These are phyloP conservation scores for Leptopilina clavipes DNA, from an alignment of 1,140 invertebrate species.

Conservation along the genomic window DNA sequence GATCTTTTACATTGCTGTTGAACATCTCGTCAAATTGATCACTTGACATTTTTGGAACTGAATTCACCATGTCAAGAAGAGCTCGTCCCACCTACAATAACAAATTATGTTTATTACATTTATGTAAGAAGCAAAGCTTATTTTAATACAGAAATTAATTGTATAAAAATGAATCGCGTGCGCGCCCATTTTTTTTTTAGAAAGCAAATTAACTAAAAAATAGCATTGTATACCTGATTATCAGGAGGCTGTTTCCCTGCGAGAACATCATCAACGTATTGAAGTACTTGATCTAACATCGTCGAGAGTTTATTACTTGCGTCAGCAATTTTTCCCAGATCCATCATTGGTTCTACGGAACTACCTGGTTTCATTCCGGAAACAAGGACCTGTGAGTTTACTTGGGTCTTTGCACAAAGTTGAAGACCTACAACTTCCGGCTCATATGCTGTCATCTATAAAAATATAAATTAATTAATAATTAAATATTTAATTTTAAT, in stretches of 20 bases:
- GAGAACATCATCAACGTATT: constrained; percentile 92
- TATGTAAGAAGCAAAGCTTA: too few species aligned
- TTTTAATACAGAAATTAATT: too few species aligned
- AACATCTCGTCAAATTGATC: constrained; percentile 96
- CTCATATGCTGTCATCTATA: constrained; percentile 86
- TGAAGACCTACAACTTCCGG: constrained; percentile 91
- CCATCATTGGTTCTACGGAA: constrained; percentile 86
- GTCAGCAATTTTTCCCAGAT: constrained; percentile 90
- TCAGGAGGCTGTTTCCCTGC: constrained; percentile 83
- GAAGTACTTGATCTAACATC: constrained; percentile 87
- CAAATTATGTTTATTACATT: background rate
- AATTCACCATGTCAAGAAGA: constrained; percentile 91
- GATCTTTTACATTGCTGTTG: constrained; percentile 96
- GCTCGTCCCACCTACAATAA: constrained; percentile 82
- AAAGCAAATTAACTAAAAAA: too few species aligned
- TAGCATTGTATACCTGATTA: constrained; percentile 75
- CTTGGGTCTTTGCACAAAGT: constrained; percentile 84
- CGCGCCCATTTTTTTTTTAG: too few species aligned
- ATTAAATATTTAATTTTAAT: background rate
- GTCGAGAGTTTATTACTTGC: constrained; percentile 85
- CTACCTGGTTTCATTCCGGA: constrained; percentile 68
- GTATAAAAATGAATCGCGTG: too few species aligned
- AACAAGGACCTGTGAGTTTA: constrained; percentile 55
- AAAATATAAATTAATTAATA: constrained; percentile 26
- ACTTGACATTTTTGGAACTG: constrained; percentile 90